Evolutionary conservation across 2,888 invertebrate genomes (phyloP), one percentile per base, ranked within the genome.

Genomic region (Hofmannophila pseudospretella): DNA sequence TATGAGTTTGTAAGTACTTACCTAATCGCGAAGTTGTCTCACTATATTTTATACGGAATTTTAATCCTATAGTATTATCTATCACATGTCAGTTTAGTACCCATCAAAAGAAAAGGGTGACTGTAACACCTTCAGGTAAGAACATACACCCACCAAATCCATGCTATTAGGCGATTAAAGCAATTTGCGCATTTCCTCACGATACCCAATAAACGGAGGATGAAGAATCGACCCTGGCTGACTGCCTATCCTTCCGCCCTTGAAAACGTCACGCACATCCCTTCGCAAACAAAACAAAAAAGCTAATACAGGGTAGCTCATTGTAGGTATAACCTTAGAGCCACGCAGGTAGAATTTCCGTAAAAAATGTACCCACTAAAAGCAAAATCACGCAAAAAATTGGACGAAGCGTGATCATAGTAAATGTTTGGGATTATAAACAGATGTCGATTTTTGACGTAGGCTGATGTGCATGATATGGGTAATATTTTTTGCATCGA

Each of bases 211-310:
- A 76, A 34, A 69, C 63, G 16, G 57, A 58, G 67, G 65, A 81
- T 72, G 76, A 78, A 74, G 54, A 67, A 69, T 19, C 32, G 11
- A 60, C 54, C 48, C 49, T 45, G 49, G 48, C 54, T 46, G 64
- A 68, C 72, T 70, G 67, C 67, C 74, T 76, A 84, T 82, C 79
- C 84, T 85, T 85, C 84, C 82, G 82, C 78, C 77, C 74, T 69
- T 68, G 64, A 68, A 67, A 71, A 65, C 68, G 69, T 79, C 82
- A 82, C 82, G 84, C 78, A 81, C 73, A 73, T 81, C 77, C 77
- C 70, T 76, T 73, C 45, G 54, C 62, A 74, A 74, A 75, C 60
- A 72, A 65, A 63, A 55, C 56, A 63, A 62, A 74, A 74, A 71
- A 61, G 54, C 51, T 29, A 29, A 64, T 56, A 61, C 59, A 54